phyloP scores from a whole-genome alignment of 1,140 invertebrate genomes.

The Meloidogyne hapla region DNA sequence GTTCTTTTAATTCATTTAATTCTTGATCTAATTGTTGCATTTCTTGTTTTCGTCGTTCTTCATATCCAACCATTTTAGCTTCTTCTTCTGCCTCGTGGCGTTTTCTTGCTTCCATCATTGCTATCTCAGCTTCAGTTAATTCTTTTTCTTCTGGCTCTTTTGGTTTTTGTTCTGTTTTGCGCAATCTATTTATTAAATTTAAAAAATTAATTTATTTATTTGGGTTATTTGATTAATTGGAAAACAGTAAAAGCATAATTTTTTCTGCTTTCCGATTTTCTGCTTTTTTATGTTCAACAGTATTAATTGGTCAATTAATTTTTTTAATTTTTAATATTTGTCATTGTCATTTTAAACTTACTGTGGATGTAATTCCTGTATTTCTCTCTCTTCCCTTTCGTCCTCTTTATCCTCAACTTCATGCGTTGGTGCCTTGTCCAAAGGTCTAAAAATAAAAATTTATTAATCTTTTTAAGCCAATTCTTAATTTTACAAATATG shows the following conservation, averaged over 20 bases:
- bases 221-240: too few species aligned
- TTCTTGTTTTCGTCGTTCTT: constrained; percentile 55
- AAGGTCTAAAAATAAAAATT: neutral
- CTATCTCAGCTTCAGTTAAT: constrained; percentile 53
- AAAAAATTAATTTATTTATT: neutral
- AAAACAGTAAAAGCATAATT: neutral
- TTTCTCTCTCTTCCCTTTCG: constrained; percentile 10
- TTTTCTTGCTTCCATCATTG: constrained; percentile 61
- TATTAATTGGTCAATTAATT: too few species aligned
- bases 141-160: constrained; percentile 35
- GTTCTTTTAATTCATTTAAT: constrained; percentile 57
- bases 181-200: constrained; percentile 11
- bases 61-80: constrained; percentile 59
- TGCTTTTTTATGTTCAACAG: too few species aligned
- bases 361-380: neutral
- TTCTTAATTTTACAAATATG: too few species aligned
- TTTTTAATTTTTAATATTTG: too few species aligned
- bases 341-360: too few species aligned
- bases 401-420: constrained; percentile 24
- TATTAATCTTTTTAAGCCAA: too few species aligned
- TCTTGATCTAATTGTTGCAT: constrained; percentile 54
- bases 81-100: constrained; percentile 63
- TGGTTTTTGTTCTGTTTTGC: constrained; percentile 34
- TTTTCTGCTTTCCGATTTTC: too few species aligned
- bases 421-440: constrained; percentile 2